A percentile compares a stretch with the other conserved stretches of the same genome.
phyloP scores from a whole-genome alignment of 1,140 invertebrate genomes.

The Theocolax elegans region DNA sequence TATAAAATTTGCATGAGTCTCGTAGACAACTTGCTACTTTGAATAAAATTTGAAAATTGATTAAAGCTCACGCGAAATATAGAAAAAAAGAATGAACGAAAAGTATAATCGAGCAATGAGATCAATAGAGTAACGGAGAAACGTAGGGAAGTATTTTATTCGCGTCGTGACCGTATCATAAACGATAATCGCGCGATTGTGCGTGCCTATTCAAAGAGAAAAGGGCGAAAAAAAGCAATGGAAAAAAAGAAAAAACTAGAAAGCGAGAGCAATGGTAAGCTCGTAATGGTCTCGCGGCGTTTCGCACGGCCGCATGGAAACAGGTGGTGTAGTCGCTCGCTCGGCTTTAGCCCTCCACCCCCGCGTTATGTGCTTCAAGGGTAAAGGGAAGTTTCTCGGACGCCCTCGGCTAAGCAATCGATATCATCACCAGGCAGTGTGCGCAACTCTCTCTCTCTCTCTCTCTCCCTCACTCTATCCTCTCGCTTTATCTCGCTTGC shows the following conservation, averaged over 20 bases:
- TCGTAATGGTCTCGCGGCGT: too few relatives aligned
- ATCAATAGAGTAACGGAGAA: too few relatives aligned
- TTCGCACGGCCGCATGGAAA: slow-evolving; percentile 9
- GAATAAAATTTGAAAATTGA: too few relatives aligned
- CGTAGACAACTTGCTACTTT: too few relatives aligned
- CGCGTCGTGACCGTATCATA: too few relatives aligned
- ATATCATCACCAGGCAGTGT: slow-evolving; percentile 24
- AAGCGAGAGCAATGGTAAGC: background rate
- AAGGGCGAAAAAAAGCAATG: slow-evolving; percentile 4
- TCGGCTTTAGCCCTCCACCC: background rate
- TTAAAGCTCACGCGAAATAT: background rate
- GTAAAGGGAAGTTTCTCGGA: slow-evolving; percentile 34
- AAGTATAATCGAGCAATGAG: too few relatives aligned
- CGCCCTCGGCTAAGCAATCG: slow-evolving; percentile 27
- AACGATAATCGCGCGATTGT: slow-evolving; percentile 11
- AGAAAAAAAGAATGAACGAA: background rate
- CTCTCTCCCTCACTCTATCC: background rate
- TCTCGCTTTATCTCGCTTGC: background rate
- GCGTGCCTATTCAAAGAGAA: background rate
- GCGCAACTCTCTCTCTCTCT: slow-evolving; percentile 10
- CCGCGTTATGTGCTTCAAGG: background rate
- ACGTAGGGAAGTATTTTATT: too few relatives aligned
- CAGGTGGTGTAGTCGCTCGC: slow-evolving; percentile 5
- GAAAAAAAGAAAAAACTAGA: background rate
- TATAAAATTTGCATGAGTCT: too few relatives aligned